Percentiles rank a stretch among this genome's conserved stretches.
phyloP scores from a whole-genome alignment of 2,113 vertebrate species.

The Mohoua ochrocephala region DNA sequence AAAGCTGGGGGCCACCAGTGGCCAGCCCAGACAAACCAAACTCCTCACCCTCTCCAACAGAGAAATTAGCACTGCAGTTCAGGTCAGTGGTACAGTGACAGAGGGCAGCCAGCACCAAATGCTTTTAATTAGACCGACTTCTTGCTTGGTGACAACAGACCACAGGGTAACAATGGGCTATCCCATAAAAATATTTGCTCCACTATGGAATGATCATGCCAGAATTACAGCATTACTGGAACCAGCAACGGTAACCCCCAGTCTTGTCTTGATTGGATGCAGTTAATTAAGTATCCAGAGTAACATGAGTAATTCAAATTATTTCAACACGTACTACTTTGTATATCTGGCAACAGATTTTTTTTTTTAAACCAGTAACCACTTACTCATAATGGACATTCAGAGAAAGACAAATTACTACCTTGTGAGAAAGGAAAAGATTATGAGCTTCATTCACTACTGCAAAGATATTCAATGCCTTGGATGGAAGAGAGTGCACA shows the following conservation, averaged over 20 bases:
- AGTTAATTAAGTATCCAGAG: conserved; percentile 43
- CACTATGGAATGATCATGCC: background rate
- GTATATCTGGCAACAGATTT: conserved; percentile 22
- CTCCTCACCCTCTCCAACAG: background rate
- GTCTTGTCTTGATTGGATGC: background rate
- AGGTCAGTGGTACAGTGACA: background rate
- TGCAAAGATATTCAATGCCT: conserved; percentile 25
- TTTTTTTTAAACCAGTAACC: conserved; percentile 22
- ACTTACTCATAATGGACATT: conserved; percentile 40
- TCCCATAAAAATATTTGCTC: background rate
- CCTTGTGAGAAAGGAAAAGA: conserved; percentile 29
- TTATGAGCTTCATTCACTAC: conserved; percentile 21
- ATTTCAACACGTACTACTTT: conserved; percentile 14
- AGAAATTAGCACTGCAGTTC: background rate
- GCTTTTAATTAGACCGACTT: background rate
- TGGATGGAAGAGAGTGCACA: background rate
- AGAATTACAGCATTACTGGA: background rate
- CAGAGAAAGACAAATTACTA: conserved; percentile 54
- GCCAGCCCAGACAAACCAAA: background rate
- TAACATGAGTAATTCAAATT: background rate
- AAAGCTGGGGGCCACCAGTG: background rate
- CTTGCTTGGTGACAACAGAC: background rate
- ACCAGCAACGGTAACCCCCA: background rate
- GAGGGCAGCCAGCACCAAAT: background rate
- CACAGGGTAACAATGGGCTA: background rate